Percentiles rank a stretch among this genome's conserved stretches.
phyloP scores from a whole-genome alignment of 2,113 vertebrate genomes.

The Struthio camelus region DNA sequence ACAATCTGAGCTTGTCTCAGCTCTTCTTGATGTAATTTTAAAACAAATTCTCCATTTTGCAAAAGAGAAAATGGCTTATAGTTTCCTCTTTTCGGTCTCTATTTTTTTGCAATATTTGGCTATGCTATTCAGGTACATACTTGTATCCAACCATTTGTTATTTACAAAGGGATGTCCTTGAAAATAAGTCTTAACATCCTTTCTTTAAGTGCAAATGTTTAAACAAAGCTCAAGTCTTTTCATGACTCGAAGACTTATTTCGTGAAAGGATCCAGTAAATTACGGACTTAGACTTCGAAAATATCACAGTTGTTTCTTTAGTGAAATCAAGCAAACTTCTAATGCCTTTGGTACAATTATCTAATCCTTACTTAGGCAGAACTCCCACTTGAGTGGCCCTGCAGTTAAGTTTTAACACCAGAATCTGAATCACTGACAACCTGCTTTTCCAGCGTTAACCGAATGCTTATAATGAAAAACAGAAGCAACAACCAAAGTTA shows the following conservation, averaged over 20 bases:
- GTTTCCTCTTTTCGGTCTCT: background rate
- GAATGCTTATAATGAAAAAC: background rate
- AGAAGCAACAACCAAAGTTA: background rate
- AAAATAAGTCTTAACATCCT: background rate
- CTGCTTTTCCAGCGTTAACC: background rate
- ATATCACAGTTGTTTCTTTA: background rate
- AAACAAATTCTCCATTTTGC: background rate
- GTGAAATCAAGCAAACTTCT: background rate
- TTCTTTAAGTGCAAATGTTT: background rate
- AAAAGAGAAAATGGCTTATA: conserved; percentile 46
- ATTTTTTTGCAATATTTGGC: background rate
- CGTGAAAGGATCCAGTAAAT: background rate
- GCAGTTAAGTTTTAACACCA: background rate
- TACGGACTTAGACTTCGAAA: background rate
- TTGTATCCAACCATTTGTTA: background rate
- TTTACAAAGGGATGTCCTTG: background rate
- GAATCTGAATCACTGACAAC: background rate
- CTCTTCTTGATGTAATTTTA: background rate
- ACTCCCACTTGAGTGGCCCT: background rate
- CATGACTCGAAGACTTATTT: background rate
- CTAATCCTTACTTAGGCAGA: background rate
- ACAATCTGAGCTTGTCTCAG: background rate
- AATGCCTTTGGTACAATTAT: background rate
- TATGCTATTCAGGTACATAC: background rate
- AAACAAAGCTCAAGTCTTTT: background rate